Evolutionary conservation across 2,888 invertebrate genomes (phyloP), one percentile per base, ranked within the genome.

Genomic region (Osmoderma eremita): DNA sequence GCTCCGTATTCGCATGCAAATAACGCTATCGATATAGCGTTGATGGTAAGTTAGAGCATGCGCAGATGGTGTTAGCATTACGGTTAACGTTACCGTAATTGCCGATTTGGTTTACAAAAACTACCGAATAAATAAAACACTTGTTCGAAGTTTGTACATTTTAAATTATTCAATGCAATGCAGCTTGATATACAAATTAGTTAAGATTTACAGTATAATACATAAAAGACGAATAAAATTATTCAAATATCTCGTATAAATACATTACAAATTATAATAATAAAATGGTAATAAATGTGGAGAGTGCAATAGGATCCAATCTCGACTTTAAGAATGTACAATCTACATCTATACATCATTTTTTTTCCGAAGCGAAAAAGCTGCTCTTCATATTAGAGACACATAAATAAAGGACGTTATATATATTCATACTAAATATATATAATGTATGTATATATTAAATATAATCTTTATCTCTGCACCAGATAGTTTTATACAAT

Each of bases 141-240:
- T 20, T 22, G 5, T 12, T 67, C 30, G 36, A 58, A 38, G 63
- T 67, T 67, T 67, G 67, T 68, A 70, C 70, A 70, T 65, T 67
- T 67, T 63, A 70, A 70, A 70, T 70, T 70, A 70, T 77, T 79
- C 78, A 79, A 79, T 80, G 78, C 78, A 77, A 78, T 78, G 76
- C 76, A 76, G 77, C 78, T 77, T 78, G 78, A 78, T 81, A 78
- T 81, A 80, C 78, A 81, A 80, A 81, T 79, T 75, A 80, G 76
- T 76, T 76, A 71, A 77, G 77, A 77, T 79, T 77, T 80, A 81
- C 79, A 81, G 77, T 80, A 80, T 79, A 68, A 71, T 72, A 70
- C 68, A 68, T 67, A 68, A 64, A 65, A 61, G 53, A 65, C 53
- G 58, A 68, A 64, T 63, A 63, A 61, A 63, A 51, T 61, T 50